Percentiles rank a stretch among this genome's conserved stretches.
Evolutionary conservation across 2,888 invertebrate genomes (phyloP).

Genomic region (Andrena minutula): DNA sequence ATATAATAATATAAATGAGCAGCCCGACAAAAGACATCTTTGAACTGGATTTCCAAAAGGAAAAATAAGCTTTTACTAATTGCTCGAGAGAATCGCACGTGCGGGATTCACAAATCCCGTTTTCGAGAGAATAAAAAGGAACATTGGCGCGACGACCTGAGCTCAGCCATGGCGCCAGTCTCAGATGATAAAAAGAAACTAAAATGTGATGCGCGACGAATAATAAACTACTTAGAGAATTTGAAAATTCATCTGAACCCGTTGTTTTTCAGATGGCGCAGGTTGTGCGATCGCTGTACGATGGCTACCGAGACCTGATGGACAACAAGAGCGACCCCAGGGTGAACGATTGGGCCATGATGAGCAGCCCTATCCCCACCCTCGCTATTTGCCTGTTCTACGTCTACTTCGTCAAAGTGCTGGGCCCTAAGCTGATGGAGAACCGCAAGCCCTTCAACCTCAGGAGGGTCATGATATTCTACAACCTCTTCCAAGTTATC

Average conservation of each 20-base stretch:
- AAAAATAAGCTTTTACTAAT: no score
- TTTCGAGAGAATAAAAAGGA: no score
- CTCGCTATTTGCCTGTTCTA: constrained; percentile 91
- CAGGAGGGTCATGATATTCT: constrained; percentile 90
- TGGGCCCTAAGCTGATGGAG: constrained; percentile 94
- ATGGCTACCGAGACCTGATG: constrained; percentile 91
- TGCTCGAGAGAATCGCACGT: no score
- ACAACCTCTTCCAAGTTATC: constrained; percentile 94
- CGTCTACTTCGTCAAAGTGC: constrained; percentile 90
- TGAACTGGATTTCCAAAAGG: no score
- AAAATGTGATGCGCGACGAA: no score
- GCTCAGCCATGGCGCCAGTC: no score
- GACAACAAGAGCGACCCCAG: constrained; percentile 94
- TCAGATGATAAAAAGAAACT: no score
- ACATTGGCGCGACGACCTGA: no score
- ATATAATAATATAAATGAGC: no score
- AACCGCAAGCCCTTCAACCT: constrained; percentile 93
- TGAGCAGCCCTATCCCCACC: constrained; percentile 93
- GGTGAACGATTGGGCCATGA: constrained; percentile 92
- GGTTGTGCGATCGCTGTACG: constrained; percentile 87
- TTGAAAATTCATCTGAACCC: neutral
- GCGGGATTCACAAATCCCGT: no score
- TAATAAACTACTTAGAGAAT: neutral
- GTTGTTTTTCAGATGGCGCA: constrained; percentile 86
- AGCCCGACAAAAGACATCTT: no score